Base-by-base conservation (phyloP, 2,888 invertebrate species). In the Stictocephala bisonia region DNA sequence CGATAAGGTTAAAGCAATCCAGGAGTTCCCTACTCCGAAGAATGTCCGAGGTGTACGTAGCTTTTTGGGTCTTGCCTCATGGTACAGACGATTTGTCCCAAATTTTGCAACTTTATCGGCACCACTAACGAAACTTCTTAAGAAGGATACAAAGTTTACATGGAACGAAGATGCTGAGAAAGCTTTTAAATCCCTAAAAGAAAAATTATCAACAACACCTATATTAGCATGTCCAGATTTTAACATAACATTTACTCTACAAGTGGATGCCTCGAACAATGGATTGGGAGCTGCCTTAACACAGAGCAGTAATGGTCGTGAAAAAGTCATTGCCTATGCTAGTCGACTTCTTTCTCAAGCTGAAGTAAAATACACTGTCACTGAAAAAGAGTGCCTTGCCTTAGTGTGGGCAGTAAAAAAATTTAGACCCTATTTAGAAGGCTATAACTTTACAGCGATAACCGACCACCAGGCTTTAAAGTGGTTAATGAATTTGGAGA, bases 351-450 rank as follows among this genome's bases (percentile, higher is more conserved):
- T 80, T 3, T 71, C 67, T 0, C 50, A 72, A 0, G 66, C 77
- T 0, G 80, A 80, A 51, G 24, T 72, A 3, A 78, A 77, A 22
- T 80, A 78, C 35, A 60, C 75, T 1, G 74, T 75, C 2, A 79
- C 79, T 0, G 78, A 80, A 50, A 71, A 60, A 29, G 79, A 81
- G 44, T 80, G 79, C 31, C 74, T 80, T 0, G 79, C 79, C 0
- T 75, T 80, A 0, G n/a, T 79, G 0, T 80, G 78, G 77, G 75
- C 76, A 0, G 73, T 80, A 6, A 66, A 70, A 2, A 78, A 77
- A 40, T 79, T 77, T 31, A 50, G 80, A 15, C 72, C 73, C 0
- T 80, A 80, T 40, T 6, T 80, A 0, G 78, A 80, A 40, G 80
- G 79, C 78, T 26, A 53, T 58, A 22, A 77, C 74, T 31, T 56